A percentile compares a stretch with the other conserved stretches of the same genome.
Conservation (phyloP, 1,140 invertebrate genomes). For the Propsilocerus akamusi region DNA sequence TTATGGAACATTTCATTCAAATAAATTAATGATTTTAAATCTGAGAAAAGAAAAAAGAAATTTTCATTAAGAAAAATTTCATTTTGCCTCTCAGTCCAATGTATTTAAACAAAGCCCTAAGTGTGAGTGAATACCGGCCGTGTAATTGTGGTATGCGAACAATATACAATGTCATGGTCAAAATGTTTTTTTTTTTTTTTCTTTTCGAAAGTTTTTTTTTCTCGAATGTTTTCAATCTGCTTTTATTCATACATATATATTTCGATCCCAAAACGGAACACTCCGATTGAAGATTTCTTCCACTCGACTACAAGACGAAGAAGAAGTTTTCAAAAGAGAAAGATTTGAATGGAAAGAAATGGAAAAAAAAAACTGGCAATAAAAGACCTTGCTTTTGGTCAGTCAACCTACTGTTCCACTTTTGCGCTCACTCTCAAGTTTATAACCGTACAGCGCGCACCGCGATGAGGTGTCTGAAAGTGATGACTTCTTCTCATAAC, state of each 20-base stretch:
- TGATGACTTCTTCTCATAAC: too few relatives aligned
- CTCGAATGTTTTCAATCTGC: neutral
- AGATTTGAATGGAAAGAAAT: conserved; percentile 1
- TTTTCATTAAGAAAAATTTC: conserved; percentile 2
- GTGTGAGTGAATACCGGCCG: neutral
- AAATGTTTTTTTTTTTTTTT: too few relatives aligned
- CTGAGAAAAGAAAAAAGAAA: neutral
- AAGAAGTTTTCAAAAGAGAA: neutral
- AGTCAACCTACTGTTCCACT: conserved; percentile 1
- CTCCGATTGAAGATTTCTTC: neutral
- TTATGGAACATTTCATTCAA: too few relatives aligned
- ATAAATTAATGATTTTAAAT: too few relatives aligned
- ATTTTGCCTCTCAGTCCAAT: neutral
- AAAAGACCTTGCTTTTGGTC: conserved; percentile 2
- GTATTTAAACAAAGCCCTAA: neutral
- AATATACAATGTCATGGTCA: neutral
- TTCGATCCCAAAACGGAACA: neutral
- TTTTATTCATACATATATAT: too few relatives aligned
- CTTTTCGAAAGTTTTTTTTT: neutral
- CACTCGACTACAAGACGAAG: neutral
- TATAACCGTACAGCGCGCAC: too few relatives aligned
- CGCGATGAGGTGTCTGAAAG: too few relatives aligned
- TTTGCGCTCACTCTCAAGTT: neutral
- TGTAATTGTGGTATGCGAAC: neutral
- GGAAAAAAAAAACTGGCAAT: neutral